phyloP scores from a whole-genome alignment of 2,888 invertebrate genomes.

The Busseola fusca region DNA sequence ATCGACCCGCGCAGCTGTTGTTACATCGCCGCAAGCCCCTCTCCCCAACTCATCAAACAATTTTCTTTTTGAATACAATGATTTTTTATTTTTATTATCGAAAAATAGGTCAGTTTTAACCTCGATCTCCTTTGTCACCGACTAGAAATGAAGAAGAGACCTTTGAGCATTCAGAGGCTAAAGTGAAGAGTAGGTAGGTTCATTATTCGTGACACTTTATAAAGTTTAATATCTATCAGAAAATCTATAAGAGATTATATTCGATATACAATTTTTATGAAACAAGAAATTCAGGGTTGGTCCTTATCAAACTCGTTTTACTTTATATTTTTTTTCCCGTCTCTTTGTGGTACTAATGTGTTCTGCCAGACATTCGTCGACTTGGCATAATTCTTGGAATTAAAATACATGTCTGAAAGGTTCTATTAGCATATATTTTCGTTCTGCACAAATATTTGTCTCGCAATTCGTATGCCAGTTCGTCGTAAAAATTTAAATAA shows the following conservation, averaged over 20 bases:
- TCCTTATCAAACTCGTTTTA: slow-evolving; percentile 18
- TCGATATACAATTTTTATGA: background rate
- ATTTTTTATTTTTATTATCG: too few species aligned
- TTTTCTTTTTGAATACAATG: too few species aligned
- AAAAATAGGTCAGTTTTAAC: background rate
- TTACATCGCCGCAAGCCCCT: too few species aligned
- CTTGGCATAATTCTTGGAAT: slow-evolving; percentile 45
- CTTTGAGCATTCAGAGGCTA: background rate
- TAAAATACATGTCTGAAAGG: slow-evolving; percentile 38
- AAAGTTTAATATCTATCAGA: background rate
- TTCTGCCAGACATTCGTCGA: slow-evolving; percentile 36
- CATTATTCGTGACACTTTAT: background rate
- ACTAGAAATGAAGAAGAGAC: background rate
- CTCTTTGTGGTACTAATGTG: slow-evolving; percentile 49
- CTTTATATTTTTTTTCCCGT: slow-evolving; percentile 46
- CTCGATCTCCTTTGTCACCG: background rate
- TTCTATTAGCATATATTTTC: slow-evolving; percentile 49
- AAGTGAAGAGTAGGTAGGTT: background rate
- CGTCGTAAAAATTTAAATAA: slow-evolving; percentile 31
- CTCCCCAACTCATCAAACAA: background rate
- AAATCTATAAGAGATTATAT: background rate
- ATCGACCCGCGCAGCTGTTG: too few species aligned
- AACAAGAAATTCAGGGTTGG: background rate
- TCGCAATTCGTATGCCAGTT: slow-evolving; percentile 30
- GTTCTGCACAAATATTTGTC: slow-evolving; percentile 43